Base-by-base conservation (phyloP, 2,797 vertebrate species). In the Rhynchonycteris naso region DNA sequence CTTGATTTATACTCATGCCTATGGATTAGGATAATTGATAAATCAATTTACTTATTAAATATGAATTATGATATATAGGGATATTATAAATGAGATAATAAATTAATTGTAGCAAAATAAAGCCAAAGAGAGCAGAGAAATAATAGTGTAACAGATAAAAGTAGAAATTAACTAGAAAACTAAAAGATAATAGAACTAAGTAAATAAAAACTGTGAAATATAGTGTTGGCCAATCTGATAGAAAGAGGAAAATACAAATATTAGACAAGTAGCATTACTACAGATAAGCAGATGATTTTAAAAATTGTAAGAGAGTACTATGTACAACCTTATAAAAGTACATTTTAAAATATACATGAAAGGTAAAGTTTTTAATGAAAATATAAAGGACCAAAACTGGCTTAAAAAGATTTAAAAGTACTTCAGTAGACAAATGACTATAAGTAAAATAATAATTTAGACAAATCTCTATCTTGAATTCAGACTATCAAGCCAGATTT, bases 51-150 rank as follows among this genome's bases (percentile, higher is more conserved):
- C n/a, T 86, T 86, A 43, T 81, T 93, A 92, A 88, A 14, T 95
- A 50, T 9, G 21, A n/a, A 79, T 92, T n/a, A 94, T 84, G 12
- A 69, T 74, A 90, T 21, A 24, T 80, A 76, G 28, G 12, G 21
- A 88, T 84, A 94, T 58, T 82, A 75, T 88, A 66, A 81, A 88
- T 78, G 81, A 92, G 84, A 59, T 90, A 35, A 79, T 80, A 82
- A 38, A 43, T 63, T 30, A 61, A 88, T n/a, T 59, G n/a, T 12
- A 90, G 15, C 14, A 80, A 88, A 78, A 68, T 84, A 88, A 84
- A 83, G 18, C 54, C 71, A 54, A 92, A 69, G n/a, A n/a, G n/a
- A n/a, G n/a, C n/a, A n/a, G n/a, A 43, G 8, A 43, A 43, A 7
- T 43, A 43, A 43, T 43, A 43, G 43, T 43, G 43, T 52, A n/a